Percentiles rank a stretch among this genome's conserved stretches.
Conservation (phyloP, 2,113 vertebrate genomes). For the Bos javanicus region DNA sequence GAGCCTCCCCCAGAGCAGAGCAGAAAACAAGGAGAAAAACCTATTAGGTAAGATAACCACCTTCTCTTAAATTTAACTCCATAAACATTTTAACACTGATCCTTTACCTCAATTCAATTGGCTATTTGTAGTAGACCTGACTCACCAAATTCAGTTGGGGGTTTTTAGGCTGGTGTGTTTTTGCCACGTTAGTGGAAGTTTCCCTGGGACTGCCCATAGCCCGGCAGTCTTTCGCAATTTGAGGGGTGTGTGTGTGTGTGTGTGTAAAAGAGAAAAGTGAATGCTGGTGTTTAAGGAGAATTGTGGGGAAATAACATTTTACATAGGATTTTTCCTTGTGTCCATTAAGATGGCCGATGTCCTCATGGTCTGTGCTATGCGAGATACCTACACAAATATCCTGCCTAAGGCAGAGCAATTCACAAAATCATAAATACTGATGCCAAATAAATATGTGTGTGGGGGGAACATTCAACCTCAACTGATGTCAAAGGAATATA, state of each 20-base stretch:
- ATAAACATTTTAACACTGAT: background rate
- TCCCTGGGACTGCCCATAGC: background rate
- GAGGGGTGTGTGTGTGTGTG: background rate
- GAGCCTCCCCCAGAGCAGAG: background rate
- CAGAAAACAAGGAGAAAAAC: background rate
- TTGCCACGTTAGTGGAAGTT: background rate
- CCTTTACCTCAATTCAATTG: background rate
- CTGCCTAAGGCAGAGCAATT: background rate
- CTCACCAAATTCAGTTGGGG: background rate
- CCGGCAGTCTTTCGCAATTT: background rate
- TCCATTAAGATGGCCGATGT: background rate
- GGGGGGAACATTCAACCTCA: background rate
- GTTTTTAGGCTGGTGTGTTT: background rate
- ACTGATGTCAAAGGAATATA: conserved; percentile 27
- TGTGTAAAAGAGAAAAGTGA: background rate
- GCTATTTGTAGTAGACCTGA: background rate
- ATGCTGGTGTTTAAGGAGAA: background rate
- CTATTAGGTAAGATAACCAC: background rate
- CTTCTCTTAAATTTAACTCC: conserved; percentile 1
- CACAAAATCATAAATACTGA: conserved; percentile 10
- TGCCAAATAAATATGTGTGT: background rate
- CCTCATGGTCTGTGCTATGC: background rate
- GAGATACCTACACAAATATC: background rate
- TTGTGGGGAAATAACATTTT: background rate
- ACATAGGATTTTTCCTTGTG: background rate